A percentile compares a stretch with the other conserved stretches of the same genome.
These are phyloP conservation scores for Aphidius colemani DNA, from an alignment of 2,888 invertebrate species.

Conservation along the genomic window DNA sequence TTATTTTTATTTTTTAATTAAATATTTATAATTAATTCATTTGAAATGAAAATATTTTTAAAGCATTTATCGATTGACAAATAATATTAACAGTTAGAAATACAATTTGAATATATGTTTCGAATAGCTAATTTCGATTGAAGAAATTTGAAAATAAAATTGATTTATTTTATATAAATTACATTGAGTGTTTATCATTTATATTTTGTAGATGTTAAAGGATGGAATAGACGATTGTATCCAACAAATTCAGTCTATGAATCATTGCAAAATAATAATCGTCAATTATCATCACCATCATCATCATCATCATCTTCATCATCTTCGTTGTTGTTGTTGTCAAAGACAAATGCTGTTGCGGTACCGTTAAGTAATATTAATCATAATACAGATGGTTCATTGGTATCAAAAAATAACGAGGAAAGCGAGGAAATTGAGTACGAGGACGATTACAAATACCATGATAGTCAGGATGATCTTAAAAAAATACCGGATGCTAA, in stretches of 20 bases:
- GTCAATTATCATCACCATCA: conserved; percentile 15
- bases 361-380: conserved; percentile 17
- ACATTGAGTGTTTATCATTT: conserved; percentile 1
- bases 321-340: neutral
- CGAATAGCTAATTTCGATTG: no score
- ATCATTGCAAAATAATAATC: conserved; percentile 39
- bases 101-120: no score
- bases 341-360: neutral
- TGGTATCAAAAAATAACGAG: conserved; percentile 31
- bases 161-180: no score
- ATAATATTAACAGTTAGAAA: no score
- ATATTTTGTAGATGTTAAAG: conserved; percentile 35
- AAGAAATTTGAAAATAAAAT: no score
- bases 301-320: neutral
- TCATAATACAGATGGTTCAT: conserved; percentile 11
- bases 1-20: no score
- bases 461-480: conserved; percentile 19
- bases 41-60: no score
- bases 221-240: conserved; percentile 46
- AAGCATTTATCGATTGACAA: no score
- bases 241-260: conserved; percentile 51
- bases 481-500: conserved; percentile 16
- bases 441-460: conserved; percentile 34
- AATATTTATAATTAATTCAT: no score
- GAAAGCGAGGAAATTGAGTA: conserved; percentile 38